Conservation (phyloP, 2,113 vertebrate species). For the Fulica atra region DNA sequence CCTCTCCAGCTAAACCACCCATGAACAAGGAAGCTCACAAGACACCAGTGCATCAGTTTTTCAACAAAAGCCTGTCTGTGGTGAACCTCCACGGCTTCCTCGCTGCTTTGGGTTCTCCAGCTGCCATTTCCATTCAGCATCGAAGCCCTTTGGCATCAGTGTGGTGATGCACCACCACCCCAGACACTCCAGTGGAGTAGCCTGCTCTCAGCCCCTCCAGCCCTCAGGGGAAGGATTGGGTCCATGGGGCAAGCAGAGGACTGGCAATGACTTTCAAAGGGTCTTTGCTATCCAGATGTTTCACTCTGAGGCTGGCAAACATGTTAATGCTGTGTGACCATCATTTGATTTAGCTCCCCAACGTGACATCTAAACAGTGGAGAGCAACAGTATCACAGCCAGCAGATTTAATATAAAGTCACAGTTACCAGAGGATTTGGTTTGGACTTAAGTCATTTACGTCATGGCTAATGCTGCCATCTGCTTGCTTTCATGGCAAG, state of each 20-base stretch:
- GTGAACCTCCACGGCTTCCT: not conserved
- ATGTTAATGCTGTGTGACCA: not conserved
- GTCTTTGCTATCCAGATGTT: not conserved
- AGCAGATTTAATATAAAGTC: not conserved
- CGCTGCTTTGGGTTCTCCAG: not conserved
- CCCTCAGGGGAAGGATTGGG: not conserved
- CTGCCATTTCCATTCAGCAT: not conserved
- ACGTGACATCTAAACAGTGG: not conserved
- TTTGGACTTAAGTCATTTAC: not conserved
- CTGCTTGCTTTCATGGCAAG: not conserved
- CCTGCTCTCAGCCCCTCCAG: rapidly evolving
- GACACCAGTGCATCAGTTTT: not conserved
- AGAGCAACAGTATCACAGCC: not conserved
- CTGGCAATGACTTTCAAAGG: not conserved
- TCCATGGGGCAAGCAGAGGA: not conserved
- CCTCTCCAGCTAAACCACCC: not conserved
- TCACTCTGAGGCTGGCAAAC: not conserved
- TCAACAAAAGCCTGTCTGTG: rapidly evolving
- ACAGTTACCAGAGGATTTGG: not conserved
- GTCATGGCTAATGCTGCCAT: not conserved
- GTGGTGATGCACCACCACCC: not conserved
- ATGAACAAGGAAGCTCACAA: not conserved
- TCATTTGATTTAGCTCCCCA: not conserved
- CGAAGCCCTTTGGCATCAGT: not conserved
- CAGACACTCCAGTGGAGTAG: not conserved